Evolutionary conservation across 2,888 invertebrate species (phyloP).

Genomic region (Cerastoderma edule): DNA sequence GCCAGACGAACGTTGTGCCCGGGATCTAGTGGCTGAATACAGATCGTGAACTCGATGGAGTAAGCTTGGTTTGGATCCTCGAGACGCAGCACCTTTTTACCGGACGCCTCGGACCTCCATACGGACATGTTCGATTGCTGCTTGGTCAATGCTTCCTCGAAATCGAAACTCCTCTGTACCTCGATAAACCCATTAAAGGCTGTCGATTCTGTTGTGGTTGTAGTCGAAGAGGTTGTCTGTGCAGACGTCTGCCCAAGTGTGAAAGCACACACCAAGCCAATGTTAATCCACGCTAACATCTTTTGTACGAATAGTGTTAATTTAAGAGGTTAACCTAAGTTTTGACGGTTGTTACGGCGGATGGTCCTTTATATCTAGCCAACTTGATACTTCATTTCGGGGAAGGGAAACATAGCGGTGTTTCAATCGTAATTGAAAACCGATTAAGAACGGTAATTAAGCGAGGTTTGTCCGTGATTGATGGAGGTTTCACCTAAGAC

Average conservation of each 20-base stretch:
- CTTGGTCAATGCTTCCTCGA: slow-evolving; percentile 33
- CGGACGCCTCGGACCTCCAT: slow-evolving; percentile 48
- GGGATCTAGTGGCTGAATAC: slow-evolving; percentile 24
- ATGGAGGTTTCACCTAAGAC: too few species aligned
- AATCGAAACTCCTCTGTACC: slow-evolving; percentile 46
- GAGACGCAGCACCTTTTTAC: slow-evolving; percentile 35
- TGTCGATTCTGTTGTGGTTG: too few species aligned
- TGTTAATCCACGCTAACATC: too few species aligned
- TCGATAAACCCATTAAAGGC: slow-evolving; percentile 14
- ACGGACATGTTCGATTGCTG: slow-evolving; percentile 33
- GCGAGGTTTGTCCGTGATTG: slow-evolving; percentile 3
- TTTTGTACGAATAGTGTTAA: too few species aligned
- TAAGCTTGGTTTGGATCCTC: slow-evolving; percentile 22
- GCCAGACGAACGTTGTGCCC: slow-evolving; percentile 26
- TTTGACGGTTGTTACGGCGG: too few species aligned
- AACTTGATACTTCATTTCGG: too few species aligned
- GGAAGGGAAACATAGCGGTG: too few species aligned
- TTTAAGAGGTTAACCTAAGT: too few species aligned
- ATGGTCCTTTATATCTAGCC: too few species aligned
- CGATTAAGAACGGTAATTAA: background rate
- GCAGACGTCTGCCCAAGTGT: background rate
- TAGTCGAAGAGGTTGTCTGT: too few species aligned
- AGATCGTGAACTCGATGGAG: slow-evolving; percentile 29
- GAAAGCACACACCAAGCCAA: background rate
- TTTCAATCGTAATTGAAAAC: too few species aligned